Base-by-base conservation (phyloP, 2,888 invertebrate species). In the Microchrysa polita region DNA sequence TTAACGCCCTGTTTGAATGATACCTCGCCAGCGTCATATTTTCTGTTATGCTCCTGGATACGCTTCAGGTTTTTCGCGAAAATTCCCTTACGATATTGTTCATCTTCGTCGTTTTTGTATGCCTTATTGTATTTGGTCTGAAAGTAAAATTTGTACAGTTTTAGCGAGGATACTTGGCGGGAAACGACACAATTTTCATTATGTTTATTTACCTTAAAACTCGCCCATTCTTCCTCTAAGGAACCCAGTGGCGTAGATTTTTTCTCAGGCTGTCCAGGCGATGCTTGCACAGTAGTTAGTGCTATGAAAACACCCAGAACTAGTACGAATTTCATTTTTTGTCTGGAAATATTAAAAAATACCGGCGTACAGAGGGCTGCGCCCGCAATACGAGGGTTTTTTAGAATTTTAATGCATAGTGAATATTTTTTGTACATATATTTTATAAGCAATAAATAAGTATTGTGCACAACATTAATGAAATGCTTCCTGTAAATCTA, bases 271-370 rank as follows among this genome's bases (percentile, higher is more conserved):
- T 60, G 27, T 2, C 5, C n/a, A 4, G 27, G 52, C 9, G 14
- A 52, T 52, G 48, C 67, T 12, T n/a, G n/a, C 1, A 23, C 20
- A 20, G 23, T 16, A n/a, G 18, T 22, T 52, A 67, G 27, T 14
- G 27, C 22, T 7, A 67, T 18, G 1, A 67, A n/a, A 10, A 67
- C 2, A 20, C 12, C 22, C 23, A 67, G 48, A 7, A 67, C 7
- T 9, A 67, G n/a, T 23, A n/a, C 23, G 42, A 91, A 92, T 0
- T 57, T 71, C 59, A 71, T 74, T 0, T 52, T 76, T 7, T 48
- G 4, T 34, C 27, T 34, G 7, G 4, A 7, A 34, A 34, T 34
- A 34, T n/a, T n/a, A n/a, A n/a, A n/a, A n/a, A n/a, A n/a, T n/a
- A n/a, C n/a, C n/a, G n/a, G n/a, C n/a, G n/a, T n/a, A n/a, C n/a